Evolutionary conservation across 2,113 vertebrate genomes (phyloP), one percentile per base, ranked within the genome.

Genomic region (Proteles cristata): DNA sequence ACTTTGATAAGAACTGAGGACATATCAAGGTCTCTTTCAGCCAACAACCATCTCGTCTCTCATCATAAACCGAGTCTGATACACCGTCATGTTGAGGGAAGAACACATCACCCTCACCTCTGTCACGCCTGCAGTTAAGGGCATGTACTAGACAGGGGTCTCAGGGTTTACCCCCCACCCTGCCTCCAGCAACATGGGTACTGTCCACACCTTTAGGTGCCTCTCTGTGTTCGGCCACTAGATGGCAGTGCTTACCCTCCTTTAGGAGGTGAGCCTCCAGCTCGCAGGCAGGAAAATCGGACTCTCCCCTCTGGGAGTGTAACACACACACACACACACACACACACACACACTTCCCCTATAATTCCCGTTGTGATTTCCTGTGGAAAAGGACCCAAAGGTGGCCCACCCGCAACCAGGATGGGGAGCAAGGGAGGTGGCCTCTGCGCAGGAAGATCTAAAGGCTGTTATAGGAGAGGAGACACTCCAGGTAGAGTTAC

Each of bases 181-280:
- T 0, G 3, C 48, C 74, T 71, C 65, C 0, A 0, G 25, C 58
- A 55, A 33, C 0, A 6, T 0, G 69, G 68, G 81, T 63, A 9
- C 76, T 0, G 26, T 15, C 26, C 25, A 14, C 3, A 71, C 11
- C 33, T 0, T 19, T 25, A 55, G 91, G 2, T 87, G 1, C 92
- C 74, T 10, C 76, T 48, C 85, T n/a, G 1, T 0, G 0, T 80
- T 92, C 0, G 4, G 48, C 98, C 99, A 98, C 98, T 98, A 99
- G 99, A 97, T 99, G 99, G 98, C 98, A 98, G 97, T 86, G 96
- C 93, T 79, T 45, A 39, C 93, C 92, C 82, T 97, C 93, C 82
- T 76, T 4, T 79, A 92, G 66, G 25, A 68, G 79, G 66, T 15
- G 4, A 39, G 55, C 53, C 1, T 0, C 2, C 61, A 71, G 0